A percentile compares a stretch with the other conserved stretches of the same genome.
Evolutionary conservation across 2,797 vertebrate genomes (phyloP).

Genomic region (Lemur catta): DNA sequence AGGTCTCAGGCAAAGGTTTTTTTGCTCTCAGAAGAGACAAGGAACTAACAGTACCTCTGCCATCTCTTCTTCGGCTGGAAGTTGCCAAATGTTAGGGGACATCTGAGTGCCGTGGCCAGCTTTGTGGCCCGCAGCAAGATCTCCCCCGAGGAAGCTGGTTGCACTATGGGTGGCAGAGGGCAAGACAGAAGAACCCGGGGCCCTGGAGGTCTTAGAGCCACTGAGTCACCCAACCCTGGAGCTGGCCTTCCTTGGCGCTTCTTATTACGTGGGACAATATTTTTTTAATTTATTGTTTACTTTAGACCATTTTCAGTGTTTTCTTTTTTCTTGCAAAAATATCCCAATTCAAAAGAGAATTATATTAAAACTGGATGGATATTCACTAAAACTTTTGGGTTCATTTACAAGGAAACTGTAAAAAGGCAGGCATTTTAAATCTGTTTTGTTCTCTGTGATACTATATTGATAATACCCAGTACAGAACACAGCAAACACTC

Average conservation of each 20-base stretch:
- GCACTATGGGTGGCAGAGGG: background rate
- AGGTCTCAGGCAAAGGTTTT: background rate
- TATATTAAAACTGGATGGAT: background rate
- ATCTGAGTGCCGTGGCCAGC: background rate
- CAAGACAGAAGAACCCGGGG: background rate
- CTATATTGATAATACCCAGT: background rate
- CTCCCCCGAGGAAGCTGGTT: background rate
- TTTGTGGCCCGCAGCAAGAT: background rate
- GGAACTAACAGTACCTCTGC: background rate
- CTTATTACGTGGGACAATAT: background rate
- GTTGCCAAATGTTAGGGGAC: accelerated
- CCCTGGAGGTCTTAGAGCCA: background rate
- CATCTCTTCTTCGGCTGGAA: accelerated
- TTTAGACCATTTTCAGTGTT: background rate
- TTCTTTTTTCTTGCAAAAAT: background rate
- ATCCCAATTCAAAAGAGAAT: background rate
- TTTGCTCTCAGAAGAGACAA: background rate
- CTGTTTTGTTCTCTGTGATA: background rate
- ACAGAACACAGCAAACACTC: background rate
- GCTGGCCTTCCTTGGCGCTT: background rate
- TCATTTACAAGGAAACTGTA: background rate
- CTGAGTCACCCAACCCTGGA: background rate
- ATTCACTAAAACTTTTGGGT: background rate
- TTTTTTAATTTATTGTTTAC: background rate
- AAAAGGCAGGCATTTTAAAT: background rate